A percentile compares a stretch with the other conserved stretches of the same genome.
Conservation (phyloP, 2,888 invertebrate species). For the Pyrocoelia pectoralis region DNA sequence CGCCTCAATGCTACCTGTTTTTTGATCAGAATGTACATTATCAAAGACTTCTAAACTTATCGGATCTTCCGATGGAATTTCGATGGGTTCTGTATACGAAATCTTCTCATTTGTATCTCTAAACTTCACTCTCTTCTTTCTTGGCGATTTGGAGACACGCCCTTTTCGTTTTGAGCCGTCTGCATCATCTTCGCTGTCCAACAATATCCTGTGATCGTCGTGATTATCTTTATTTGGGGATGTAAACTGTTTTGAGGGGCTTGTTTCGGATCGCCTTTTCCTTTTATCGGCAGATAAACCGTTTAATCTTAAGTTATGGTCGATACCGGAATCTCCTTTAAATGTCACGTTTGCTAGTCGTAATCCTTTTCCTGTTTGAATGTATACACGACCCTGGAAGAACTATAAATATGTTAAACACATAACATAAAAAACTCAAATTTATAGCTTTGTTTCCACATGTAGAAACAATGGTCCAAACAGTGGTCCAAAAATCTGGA, state of each 20-base stretch:
- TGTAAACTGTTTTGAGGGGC: constrained; percentile 50
- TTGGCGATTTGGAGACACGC: constrained; percentile 32
- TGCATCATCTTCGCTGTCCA: constrained; percentile 53
- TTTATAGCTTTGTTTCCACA: too few species aligned
- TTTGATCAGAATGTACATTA: background rate
- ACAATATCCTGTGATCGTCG: constrained; percentile 47
- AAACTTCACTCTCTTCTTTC: constrained; percentile 39
- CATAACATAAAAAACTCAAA: too few species aligned
- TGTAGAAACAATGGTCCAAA: too few species aligned
- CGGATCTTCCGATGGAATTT: background rate
- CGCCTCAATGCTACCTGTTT: background rate
- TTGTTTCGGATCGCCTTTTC: constrained; percentile 51
- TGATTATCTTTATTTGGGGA: constrained; percentile 53
- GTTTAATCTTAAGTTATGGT: constrained; percentile 60
- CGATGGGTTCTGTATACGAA: background rate
- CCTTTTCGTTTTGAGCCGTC: constrained; percentile 38
- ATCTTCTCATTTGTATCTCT: constrained; percentile 30
- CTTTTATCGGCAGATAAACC: constrained; percentile 46
- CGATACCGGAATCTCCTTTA: constrained; percentile 59
- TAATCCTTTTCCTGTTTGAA: constrained; percentile 74
- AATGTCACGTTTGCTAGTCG: constrained; percentile 72
- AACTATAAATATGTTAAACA: constrained; percentile 62
- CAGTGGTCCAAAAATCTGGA: too few species aligned
- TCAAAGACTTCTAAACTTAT: background rate
- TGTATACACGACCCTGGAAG: constrained; percentile 77